Base-by-base conservation (phyloP, 2,113 vertebrate species). In the Aspidoscelis tigris region DNA sequence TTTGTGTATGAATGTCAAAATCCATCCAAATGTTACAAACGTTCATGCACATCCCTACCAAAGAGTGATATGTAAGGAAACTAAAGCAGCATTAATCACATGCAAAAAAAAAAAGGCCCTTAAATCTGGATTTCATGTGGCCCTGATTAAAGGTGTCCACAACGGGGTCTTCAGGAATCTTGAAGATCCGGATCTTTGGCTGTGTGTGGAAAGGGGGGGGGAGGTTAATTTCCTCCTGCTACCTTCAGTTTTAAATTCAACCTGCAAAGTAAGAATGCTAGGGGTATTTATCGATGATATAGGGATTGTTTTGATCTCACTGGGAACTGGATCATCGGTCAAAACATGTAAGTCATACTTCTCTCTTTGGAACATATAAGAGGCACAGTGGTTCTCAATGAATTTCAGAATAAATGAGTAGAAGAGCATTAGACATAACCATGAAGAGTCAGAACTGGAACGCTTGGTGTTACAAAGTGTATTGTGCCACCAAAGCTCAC, bases 241-340 rank as follows among this genome's bases (percentile, higher is more conserved):
- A 44, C 26, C 77, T 58, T 44, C 22, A 82, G 74, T 77, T 80
- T 86, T 87, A 86, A 91, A 84, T 88, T 82, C 88, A 89, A 86
- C 89, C 87, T 88, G 70, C 84, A 78, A 64, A 72, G 70, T 26
- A 73, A 88, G 84, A 69, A 21, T 82, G 72, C 70, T 86, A 86
- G 86, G 76, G 73, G 33, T 33, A 3, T 76, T 88, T 53, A 87
- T 92, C 85, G 88, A 92, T 68, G 87, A 41, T 72, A 83, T 89
- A 70, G 53, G 90, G 73, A 87, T 83, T 88, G 65, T 72, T 81
- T 93, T 41, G 20, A 89, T 93, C 75, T 89, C 89, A 75, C 82
- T 58, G n/a, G 89, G 84, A 79, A 69, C 26, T 33, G 26, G 84
- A 79, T 76, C 89, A 88, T 79, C 84, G 0, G 3, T 24, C 86